Evolutionary conservation across 2,797 vertebrate genomes (phyloP), one percentile per base, ranked within the genome.

Genomic region (Vespertilio murinus): DNA sequence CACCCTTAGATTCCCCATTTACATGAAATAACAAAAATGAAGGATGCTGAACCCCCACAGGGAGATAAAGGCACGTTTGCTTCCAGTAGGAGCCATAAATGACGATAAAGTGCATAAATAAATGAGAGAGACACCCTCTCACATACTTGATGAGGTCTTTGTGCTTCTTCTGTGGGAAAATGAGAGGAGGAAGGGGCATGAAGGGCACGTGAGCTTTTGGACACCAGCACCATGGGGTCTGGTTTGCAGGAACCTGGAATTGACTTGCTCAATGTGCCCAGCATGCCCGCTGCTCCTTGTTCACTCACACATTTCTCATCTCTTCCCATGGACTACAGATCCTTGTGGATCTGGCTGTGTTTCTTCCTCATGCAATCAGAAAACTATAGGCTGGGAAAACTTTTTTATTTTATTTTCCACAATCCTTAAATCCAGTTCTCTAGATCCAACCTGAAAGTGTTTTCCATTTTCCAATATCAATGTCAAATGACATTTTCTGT

Each of bases 1-100:
- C 38, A 67, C 40, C 28, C 69, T 88, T 73, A 91, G 94, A 81
- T 52, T 77, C 70, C 54, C 89, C 11, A 2, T 81, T 94, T 92
- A 92, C 83, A 87, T 86, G 91, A 86, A 92, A 91, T 92, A 88
- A 65, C 77, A 49, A 87, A 94, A 30, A 92, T 5, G 33, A 93
- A 95, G 78, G 59, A 67, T 86, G 78, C 80, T 56, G 49, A 95
- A 22, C 49, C 28, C 52, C 85, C 74, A 75, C 49, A 1, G 67
- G 0, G 78, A 90, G 65, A 94, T 42, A 88, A 87, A 94, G 42
- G 59, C n/a, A 42, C 28, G 8, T 42, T 80, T 80, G 35, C 54
- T 80, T 91, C 79, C 33, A 73, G 16, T 35, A 1, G 6, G 30
- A 42, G 47, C 38, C n/a, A n/a, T 42, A 40, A 30, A 10, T 42